These are phyloP conservation scores for Grallaria varia DNA, from an alignment of 2,113 vertebrate genomes.

Conservation along the genomic window DNA sequence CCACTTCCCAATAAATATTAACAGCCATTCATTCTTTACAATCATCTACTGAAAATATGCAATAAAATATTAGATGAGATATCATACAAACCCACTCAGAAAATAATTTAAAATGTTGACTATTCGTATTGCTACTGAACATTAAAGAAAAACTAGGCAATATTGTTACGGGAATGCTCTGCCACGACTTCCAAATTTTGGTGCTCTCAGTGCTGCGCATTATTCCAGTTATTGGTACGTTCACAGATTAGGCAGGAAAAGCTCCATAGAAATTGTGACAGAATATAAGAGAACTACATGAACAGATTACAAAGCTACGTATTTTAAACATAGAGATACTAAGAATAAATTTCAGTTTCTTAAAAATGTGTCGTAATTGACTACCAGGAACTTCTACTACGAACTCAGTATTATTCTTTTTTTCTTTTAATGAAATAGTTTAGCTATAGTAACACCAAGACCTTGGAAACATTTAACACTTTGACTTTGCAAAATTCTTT, in stretches of 20 bases:
- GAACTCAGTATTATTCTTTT: background rate
- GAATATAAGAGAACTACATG: background rate
- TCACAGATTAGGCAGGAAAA: background rate
- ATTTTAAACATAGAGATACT: background rate
- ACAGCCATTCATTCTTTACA: background rate
- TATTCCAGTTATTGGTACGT: background rate
- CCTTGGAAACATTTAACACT: background rate
- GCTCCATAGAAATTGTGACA: background rate
- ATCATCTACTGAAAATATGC: background rate
- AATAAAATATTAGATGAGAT: background rate
- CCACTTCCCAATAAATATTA: background rate
- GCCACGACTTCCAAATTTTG: background rate
- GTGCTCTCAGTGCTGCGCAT: background rate
- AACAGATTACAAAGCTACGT: background rate
- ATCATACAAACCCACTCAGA: background rate
- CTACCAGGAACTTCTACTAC: background rate
- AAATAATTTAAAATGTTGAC: background rate
- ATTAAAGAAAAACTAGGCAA: background rate
- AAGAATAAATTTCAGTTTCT: background rate
- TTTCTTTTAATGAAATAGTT: background rate
- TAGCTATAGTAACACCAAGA: background rate
- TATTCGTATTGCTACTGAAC: background rate
- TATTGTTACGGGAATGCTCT: background rate
- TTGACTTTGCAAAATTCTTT: background rate
- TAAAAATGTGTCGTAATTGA: background rate